These are phyloP conservation scores for Andrena hattorfiana DNA, from an alignment of 2,888 invertebrate species.

Conservation along the genomic window DNA sequence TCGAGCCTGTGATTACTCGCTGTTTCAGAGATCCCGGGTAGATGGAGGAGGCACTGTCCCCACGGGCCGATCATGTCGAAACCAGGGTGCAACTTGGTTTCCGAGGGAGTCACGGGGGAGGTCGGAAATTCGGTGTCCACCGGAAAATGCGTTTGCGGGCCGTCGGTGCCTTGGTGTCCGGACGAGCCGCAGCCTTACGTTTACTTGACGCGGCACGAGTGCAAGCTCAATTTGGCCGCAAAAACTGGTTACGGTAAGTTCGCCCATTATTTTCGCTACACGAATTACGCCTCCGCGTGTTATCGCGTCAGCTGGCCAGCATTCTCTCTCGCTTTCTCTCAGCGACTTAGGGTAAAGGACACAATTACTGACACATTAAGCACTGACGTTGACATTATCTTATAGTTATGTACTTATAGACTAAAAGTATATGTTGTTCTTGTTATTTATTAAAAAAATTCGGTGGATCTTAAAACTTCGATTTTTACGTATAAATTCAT, in stretches of 20 bases:
- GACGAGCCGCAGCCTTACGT: constrained; percentile 81
- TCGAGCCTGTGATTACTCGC: background rate
- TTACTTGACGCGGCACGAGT: constrained; percentile 80
- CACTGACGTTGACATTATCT: too few species aligned
- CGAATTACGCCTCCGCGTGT: background rate
- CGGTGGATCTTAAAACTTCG: too few species aligned
- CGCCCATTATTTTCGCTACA: background rate
- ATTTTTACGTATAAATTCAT: too few species aligned
- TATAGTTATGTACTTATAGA: too few species aligned
- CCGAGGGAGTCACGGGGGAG: constrained; percentile 75
- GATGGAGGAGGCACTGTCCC: constrained; percentile 82
- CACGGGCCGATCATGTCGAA: constrained; percentile 78
- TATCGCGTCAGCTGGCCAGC: too few species aligned
- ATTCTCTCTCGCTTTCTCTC: background rate
- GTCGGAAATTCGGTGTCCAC: constrained; percentile 71
- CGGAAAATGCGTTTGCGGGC: constrained; percentile 82
- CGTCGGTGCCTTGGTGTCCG: constrained; percentile 82
- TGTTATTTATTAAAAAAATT: too few species aligned
- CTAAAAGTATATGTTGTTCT: too few species aligned
- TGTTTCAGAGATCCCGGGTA: constrained; percentile 81
- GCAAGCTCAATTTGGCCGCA: constrained; percentile 82
- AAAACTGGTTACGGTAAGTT: constrained; percentile 81
- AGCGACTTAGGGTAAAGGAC: too few species aligned
- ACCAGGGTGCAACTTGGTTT: constrained; percentile 82
- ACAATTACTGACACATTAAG: too few species aligned